Percentiles rank a stretch among this genome's conserved stretches.
phyloP scores from a whole-genome alignment of 2,797 vertebrate species.

The Pelochelys cantorii region DNA sequence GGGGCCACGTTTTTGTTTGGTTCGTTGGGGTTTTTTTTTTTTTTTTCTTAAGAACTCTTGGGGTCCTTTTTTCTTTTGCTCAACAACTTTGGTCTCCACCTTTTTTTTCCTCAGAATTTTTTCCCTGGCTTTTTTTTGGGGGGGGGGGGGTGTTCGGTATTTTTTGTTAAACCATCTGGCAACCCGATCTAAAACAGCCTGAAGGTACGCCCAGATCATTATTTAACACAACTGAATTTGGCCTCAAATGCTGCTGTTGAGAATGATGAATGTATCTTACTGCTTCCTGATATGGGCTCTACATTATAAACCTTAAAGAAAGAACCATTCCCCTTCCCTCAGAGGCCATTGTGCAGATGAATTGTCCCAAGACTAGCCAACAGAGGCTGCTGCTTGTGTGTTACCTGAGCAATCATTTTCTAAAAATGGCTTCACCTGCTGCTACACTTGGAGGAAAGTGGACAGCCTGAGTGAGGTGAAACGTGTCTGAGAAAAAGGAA shows the following conservation, averaged over 20 bases:
- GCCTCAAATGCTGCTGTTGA: neutral
- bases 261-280: neutral
- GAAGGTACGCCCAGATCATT: neutral
- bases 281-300: accelerated
- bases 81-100: too few relatives aligned
- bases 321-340: neutral
- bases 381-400: slow-evolving; percentile 24
- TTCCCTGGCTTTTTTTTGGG: too few relatives aligned
- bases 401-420: slow-evolving; percentile 37
- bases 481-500: slow-evolving; percentile 28
- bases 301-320: neutral
- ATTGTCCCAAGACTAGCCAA: neutral
- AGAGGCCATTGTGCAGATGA: neutral
- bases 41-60: too few relatives aligned
- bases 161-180: too few relatives aligned
- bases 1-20: too few relatives aligned
- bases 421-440: slow-evolving; percentile 45
- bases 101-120: too few relatives aligned
- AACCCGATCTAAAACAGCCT: neutral
- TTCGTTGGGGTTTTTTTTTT: too few relatives aligned
- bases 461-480: slow-evolving; percentile 38
- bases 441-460: slow-evolving; percentile 2
- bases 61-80: too few relatives aligned
- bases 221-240: neutral
- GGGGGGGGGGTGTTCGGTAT: too few relatives aligned